phyloP scores from a whole-genome alignment of 2,797 vertebrate genomes.

The Silurus lanzhouensis region DNA sequence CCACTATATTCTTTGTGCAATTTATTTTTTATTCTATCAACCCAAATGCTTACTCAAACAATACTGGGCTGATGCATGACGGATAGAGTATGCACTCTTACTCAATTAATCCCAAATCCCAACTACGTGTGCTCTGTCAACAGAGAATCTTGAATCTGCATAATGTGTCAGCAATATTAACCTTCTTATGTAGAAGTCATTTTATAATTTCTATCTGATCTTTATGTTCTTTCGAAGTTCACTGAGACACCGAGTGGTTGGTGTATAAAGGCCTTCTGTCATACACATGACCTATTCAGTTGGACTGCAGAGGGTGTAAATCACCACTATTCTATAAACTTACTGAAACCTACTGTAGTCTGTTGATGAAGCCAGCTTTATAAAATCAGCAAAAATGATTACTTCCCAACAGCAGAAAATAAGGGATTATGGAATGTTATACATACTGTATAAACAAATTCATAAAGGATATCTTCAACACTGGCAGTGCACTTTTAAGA shows the following conservation, averaged over 20 bases:
- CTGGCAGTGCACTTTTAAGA: not conserved
- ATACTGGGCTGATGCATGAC: not conserved
- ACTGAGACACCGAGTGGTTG: conserved; percentile 25
- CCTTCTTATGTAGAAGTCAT: conserved; percentile 34
- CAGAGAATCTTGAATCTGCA: conserved; percentile 14
- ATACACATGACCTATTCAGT: conserved; percentile 24
- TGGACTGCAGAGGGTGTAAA: conserved; percentile 31
- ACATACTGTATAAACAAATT: conserved; percentile 32
- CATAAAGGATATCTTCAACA: conserved; percentile 28
- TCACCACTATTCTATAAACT: conserved; percentile 28
- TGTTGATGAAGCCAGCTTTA: conserved; percentile 27
- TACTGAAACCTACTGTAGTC: conserved; percentile 13
- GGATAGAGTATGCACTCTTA: not conserved
- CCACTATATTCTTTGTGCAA: not conserved
- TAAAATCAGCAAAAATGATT: conserved; percentile 26
- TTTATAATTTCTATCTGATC: conserved; percentile 43
- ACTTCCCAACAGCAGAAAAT: conserved; percentile 21
- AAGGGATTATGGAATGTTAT: conserved; percentile 21
- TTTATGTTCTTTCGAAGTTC: conserved; percentile 37
- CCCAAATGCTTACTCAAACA: conserved; percentile 1
- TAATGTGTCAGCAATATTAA: conserved; percentile 40
- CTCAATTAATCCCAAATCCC: not conserved
- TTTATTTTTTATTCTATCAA: not conserved
- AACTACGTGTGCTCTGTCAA: conserved; percentile 17
- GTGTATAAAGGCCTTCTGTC: conserved; percentile 31